A percentile compares a stretch with the other conserved stretches of the same genome.
phyloP scores from a whole-genome alignment of 2,888 invertebrate species.

The Galeruca laticollis region DNA sequence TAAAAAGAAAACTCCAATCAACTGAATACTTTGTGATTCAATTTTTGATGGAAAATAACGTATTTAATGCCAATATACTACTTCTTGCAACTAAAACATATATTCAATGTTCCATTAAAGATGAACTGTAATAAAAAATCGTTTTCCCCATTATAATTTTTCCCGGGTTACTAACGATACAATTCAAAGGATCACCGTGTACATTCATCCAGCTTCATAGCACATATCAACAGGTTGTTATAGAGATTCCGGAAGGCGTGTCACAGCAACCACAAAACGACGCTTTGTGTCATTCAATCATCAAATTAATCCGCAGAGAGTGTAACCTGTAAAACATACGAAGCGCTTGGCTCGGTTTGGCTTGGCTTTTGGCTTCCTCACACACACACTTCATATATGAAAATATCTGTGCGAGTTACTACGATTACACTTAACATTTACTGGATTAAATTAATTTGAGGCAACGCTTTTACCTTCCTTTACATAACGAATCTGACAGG shows the following conservation, averaged over 20 bases:
- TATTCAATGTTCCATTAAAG: too few species aligned
- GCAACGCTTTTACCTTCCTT: slow-evolving; percentile 5
- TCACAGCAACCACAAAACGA: slow-evolving; percentile 58
- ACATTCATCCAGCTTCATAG: not conserved
- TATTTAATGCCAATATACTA: too few species aligned
- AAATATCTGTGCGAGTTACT: slow-evolving; percentile 14
- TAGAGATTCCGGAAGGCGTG: slow-evolving; percentile 57
- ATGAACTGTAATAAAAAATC: too few species aligned
- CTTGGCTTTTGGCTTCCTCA: slow-evolving; percentile 16
- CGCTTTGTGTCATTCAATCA: slow-evolving; percentile 64
- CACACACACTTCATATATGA: slow-evolving; percentile 20
- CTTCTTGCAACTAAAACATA: too few species aligned
- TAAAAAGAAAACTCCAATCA: too few species aligned
- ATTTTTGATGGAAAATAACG: too few species aligned
- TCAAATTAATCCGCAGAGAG: slow-evolving; percentile 63
- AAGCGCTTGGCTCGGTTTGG: not conserved
- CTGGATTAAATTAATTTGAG: slow-evolving; percentile 17
- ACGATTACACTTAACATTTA: not conserved
- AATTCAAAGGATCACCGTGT: not conserved
- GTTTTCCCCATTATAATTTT: too few species aligned
- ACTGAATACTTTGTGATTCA: too few species aligned
- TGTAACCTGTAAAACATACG: slow-evolving; percentile 47
- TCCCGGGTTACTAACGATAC: too few species aligned
- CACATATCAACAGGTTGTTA: slow-evolving; percentile 61
- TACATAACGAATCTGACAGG: not conserved